Evolutionary conservation across 2,888 invertebrate genomes (phyloP).

Genomic region (Gymnosoma rotundatum): DNA sequence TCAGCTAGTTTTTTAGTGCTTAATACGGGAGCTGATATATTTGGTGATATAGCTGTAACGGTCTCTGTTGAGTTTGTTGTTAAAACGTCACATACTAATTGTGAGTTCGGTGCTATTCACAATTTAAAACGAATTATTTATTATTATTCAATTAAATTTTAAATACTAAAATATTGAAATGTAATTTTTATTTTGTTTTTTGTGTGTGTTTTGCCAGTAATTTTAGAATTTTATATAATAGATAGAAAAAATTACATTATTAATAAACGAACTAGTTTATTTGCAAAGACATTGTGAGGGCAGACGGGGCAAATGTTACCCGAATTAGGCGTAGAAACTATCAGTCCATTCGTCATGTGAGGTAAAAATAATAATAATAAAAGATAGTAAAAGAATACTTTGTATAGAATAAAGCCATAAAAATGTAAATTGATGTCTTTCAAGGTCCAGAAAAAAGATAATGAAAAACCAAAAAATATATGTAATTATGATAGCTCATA

Average conservation of each 20-base stretch:
- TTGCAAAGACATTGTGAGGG: not conserved
- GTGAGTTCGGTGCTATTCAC: conserved; percentile 56
- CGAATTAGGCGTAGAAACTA: too few relatives aligned
- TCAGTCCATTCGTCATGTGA: too few relatives aligned
- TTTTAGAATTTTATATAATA: conserved; percentile 3
- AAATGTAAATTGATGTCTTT: too few relatives aligned
- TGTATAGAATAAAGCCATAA: too few relatives aligned
- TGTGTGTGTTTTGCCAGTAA: conserved; percentile 1
- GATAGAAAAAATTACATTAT: not conserved
- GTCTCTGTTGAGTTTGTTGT: conserved; percentile 53
- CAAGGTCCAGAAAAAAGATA: too few relatives aligned
- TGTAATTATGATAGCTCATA: too few relatives aligned
- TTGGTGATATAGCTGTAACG: conserved; percentile 54
- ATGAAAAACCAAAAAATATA: too few relatives aligned
- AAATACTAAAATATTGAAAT: not conserved
- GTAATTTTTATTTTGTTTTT: not conserved
- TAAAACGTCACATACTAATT: conserved; percentile 65
- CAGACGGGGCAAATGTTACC: too few relatives aligned
- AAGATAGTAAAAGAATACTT: too few relatives aligned
- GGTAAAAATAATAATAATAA: too few relatives aligned
- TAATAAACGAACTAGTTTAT: not conserved
- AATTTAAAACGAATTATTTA: conserved; percentile 49
- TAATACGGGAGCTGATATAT: conserved; percentile 59
- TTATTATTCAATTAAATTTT: conserved; percentile 27
- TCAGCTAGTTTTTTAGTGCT: conserved; percentile 61